Conservation (phyloP, 2,797 vertebrate species). For the Chloroceryle amazona region DNA sequence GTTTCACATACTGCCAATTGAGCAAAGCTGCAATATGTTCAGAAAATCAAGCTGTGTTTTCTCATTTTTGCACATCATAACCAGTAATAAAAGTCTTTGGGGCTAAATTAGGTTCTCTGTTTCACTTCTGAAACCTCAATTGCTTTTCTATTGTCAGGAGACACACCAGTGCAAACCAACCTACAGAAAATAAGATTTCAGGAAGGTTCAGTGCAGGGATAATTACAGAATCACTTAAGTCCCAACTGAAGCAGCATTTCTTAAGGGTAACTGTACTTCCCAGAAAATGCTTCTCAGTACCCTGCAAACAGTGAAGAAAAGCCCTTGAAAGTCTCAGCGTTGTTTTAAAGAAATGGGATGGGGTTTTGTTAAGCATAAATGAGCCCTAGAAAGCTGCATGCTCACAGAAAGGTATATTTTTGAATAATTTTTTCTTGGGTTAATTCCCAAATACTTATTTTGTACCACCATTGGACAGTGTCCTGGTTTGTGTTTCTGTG, state of each 20-base stretch:
- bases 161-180: neutral
- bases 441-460: neutral
- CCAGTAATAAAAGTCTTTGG: neutral
- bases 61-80: slow-evolving; percentile 17
- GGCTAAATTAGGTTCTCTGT: neutral
- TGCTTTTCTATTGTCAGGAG: neutral
- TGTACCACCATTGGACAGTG: neutral
- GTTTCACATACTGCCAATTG: slow-evolving; percentile 5
- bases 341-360: neutral
- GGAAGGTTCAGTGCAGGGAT: neutral
- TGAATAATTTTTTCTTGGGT: neutral
- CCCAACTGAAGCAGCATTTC: neutral
- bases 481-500: neutral
- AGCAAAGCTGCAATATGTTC: slow-evolving; percentile 54
- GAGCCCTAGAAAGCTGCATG: neutral
- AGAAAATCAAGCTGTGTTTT: slow-evolving; percentile 39
- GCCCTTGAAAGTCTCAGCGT: neutral
- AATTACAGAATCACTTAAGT: neutral
- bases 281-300: neutral
- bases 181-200: neutral
- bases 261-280: neutral
- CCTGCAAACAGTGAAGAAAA: neutral
- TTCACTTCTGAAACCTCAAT: neutral
- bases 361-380: neutral
- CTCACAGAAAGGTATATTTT: neutral